Conservation (phyloP, 1,140 invertebrate species). For the Solenopsis fugax region DNA sequence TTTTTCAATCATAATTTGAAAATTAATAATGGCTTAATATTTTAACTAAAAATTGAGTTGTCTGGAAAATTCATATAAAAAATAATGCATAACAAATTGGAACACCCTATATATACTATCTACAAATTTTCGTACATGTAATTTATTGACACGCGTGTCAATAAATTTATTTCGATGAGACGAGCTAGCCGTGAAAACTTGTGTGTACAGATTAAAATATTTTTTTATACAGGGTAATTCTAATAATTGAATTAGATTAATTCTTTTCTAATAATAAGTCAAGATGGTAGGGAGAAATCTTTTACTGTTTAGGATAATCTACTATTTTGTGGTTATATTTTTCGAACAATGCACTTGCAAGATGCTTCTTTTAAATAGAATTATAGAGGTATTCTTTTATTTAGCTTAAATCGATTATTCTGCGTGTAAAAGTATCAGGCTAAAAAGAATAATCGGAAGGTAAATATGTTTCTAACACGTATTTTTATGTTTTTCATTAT, state of each 20-base stretch:
- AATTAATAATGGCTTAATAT: background rate
- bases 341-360: background rate
- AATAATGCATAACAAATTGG: background rate
- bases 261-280: background rate
- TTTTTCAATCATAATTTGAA: background rate
- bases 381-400: background rate
- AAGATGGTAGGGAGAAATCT: background rate
- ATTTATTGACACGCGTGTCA: constrained; percentile 22
- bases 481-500: background rate
- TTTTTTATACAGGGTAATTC: background rate
- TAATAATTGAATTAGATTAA: background rate
- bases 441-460: background rate
- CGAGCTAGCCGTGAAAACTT: background rate
- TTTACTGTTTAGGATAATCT: background rate
- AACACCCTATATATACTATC: background rate
- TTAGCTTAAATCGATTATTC: background rate
- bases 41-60: background rate
- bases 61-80: background rate
- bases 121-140: background rate
- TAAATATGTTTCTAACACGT: background rate
- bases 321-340: background rate
- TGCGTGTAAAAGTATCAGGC: background rate
- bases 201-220: background rate
- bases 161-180: constrained; percentile 24
- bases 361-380: background rate